A percentile compares a stretch with the other conserved stretches of the same genome.
These are phyloP conservation scores for Laspeyria flexula DNA, from an alignment of 2,888 invertebrate genomes.

Conservation along the genomic window DNA sequence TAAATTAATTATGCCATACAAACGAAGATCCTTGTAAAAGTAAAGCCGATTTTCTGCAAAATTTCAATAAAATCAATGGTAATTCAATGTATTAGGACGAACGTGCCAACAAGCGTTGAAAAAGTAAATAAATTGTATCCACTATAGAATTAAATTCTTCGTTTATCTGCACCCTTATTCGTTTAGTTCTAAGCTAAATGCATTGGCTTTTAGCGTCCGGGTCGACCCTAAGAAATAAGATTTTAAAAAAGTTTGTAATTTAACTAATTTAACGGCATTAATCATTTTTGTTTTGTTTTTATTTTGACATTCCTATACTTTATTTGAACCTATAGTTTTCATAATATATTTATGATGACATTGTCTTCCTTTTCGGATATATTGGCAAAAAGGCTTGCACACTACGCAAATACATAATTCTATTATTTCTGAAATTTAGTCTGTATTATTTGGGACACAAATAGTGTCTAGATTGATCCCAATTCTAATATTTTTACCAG, in stretches of 20 bases:
- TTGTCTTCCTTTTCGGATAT: too few relatives aligned
- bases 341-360: too few relatives aligned
- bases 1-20: background rate
- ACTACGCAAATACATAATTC: too few relatives aligned
- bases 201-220: background rate
- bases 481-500: too few relatives aligned
- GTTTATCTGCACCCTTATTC: background rate
- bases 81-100: constrained; percentile 4
- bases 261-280: background rate
- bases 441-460: too few relatives aligned
- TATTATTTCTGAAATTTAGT: too few relatives aligned
- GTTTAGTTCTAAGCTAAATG: background rate
- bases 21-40: background rate
- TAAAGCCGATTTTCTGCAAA: background rate
- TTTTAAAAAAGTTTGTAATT: background rate
- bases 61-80: constrained; percentile 2
- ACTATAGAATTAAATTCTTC: constrained; percentile 15
- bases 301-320: background rate
- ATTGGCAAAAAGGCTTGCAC: too few relatives aligned
- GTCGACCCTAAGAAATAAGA: background rate
- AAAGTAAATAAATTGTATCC: constrained; percentile 4
- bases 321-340: too few relatives aligned
- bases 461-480: too few relatives aligned
- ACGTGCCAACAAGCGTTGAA: constrained; percentile 3
- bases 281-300: background rate